Evolutionary conservation across 2,888 invertebrate species (phyloP).

Genomic region (Cosmopolites sordidus): DNA sequence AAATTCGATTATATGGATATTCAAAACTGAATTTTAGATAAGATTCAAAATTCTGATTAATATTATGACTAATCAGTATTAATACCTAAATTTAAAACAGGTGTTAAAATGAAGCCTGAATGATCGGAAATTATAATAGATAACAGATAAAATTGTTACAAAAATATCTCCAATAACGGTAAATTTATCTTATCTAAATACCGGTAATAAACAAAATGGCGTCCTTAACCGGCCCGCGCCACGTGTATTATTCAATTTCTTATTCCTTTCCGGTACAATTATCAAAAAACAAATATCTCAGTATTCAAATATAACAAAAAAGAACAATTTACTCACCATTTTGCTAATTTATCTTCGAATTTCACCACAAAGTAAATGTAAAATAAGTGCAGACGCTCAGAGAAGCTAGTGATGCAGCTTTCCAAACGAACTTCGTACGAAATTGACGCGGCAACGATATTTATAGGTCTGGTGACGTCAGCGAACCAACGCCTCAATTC

Average conservation of each 20-base stretch:
- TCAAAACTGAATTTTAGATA: too few species aligned
- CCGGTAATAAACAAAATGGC: constrained; percentile 4
- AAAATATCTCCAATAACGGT: too few species aligned
- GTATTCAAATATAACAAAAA: not conserved
- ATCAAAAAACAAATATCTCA: constrained; percentile 1
- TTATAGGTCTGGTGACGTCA: constrained; percentile 38
- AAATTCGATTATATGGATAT: too few species aligned
- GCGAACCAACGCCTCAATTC: constrained; percentile 52
- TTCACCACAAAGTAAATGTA: constrained; percentile 33
- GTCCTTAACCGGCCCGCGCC: not conserved
- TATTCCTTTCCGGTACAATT: too few species aligned
- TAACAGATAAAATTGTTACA: too few species aligned
- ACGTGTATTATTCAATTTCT: not conserved
- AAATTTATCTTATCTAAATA: too few species aligned
- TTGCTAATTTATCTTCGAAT: constrained; percentile 33
- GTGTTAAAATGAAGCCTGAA: too few species aligned
- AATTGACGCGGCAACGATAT: not conserved
- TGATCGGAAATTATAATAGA: too few species aligned
- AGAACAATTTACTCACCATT: constrained; percentile 38
- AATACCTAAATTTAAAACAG: too few species aligned
- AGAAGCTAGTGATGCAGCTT: constrained; percentile 64
- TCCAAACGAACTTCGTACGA: constrained; percentile 59
- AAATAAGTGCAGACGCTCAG: constrained; percentile 42
- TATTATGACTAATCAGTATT: too few species aligned
- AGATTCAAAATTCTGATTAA: too few species aligned